These are phyloP conservation scores for Amphipyra berbera DNA, from an alignment of 2,888 invertebrate species.

Conservation along the genomic window DNA sequence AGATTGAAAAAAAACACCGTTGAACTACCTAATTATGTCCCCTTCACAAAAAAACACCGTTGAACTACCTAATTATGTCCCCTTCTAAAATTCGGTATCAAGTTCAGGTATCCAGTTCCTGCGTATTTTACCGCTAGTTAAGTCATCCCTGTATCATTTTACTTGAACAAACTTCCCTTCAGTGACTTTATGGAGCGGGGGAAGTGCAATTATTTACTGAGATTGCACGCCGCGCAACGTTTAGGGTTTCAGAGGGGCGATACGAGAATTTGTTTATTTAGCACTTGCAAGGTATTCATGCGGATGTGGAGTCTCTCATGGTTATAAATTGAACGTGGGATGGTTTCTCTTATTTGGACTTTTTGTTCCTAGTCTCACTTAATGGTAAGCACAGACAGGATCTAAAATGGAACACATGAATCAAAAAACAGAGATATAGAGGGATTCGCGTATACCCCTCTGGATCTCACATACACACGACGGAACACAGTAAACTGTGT, in stretches of 20 bases:
- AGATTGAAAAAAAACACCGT: neutral
- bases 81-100: conserved; percentile 31
- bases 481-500: too few relatives aligned
- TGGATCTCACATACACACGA: too few relatives aligned
- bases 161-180: conserved; percentile 45
- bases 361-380: neutral
- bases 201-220: conserved; percentile 67
- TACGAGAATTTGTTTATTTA: conserved; percentile 52
- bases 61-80: neutral
- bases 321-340: conserved; percentile 36
- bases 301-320: conserved; percentile 37
- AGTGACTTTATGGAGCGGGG: conserved; percentile 55
- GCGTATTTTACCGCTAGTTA: conserved; percentile 50
- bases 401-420: too few relatives aligned
- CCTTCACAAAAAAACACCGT: neutral
- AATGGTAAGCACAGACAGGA: too few relatives aligned
- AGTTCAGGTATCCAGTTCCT: conserved; percentile 45
- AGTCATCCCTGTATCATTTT: conserved; percentile 54
- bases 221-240: conserved; percentile 57
- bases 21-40: neutral
- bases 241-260: conserved; percentile 54
- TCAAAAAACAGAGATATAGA: too few relatives aligned
- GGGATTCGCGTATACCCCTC: too few relatives aligned
- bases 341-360: too few relatives aligned
- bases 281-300: conserved; percentile 43